Conservation (phyloP, 2,797 vertebrate species). For the Helarctos malayanus region DNA sequence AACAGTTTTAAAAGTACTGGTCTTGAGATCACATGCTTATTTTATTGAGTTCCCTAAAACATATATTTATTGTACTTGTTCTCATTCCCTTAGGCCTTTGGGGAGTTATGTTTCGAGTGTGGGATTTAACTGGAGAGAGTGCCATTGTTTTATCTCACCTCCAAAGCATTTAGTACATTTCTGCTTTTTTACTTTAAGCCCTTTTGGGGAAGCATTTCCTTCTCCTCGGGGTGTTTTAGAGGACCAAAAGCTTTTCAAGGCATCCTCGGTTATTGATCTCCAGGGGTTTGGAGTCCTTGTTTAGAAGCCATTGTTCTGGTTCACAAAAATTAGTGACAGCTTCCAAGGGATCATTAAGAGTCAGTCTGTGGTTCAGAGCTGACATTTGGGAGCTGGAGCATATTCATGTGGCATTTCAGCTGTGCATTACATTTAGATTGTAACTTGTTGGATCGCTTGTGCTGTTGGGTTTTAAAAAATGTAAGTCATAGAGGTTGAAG, state of each 20-base stretch:
- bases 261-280: neutral
- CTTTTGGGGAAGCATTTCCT: neutral
- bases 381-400: slow-evolving; percentile 54
- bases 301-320: slow-evolving; percentile 46
- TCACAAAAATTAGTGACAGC: slow-evolving; percentile 68
- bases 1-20: neutral
- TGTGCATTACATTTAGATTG: neutral
- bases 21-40: neutral
- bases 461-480: slow-evolving; percentile 57
- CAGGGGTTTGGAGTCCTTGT: neutral
- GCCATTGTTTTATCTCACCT: neutral
- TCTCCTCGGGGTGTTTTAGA: neutral
- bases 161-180: neutral
- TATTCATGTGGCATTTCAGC: slow-evolving; percentile 73
- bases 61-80: slow-evolving; percentile 16
- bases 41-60: slow-evolving; percentile 25
- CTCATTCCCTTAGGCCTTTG: neutral
- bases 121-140: neutral
- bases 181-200: neutral
- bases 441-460: slow-evolving; percentile 54
- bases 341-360: slow-evolving; percentile 63
- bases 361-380: slow-evolving; percentile 49
- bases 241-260: neutral
- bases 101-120: neutral
- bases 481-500: slow-evolving; percentile 53